Base-by-base conservation (phyloP, 2,113 vertebrate genomes). In the Macquaria ambigua region DNA sequence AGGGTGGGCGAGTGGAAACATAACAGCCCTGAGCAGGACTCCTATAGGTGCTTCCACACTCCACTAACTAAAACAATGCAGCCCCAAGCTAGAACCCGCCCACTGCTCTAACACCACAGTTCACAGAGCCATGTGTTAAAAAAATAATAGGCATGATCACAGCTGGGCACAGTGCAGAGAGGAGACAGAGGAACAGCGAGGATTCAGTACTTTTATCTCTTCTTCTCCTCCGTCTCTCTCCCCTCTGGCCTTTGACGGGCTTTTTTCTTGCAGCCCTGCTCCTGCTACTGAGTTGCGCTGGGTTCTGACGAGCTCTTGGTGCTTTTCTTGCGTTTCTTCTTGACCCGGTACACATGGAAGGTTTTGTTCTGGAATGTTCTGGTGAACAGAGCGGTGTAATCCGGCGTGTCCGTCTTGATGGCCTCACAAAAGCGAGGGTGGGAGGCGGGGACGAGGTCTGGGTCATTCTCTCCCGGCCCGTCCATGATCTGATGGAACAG, bases 281-380 rank as follows among this genome's bases (percentile, higher is more conserved):
- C 58, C 79, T 9, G 61, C 73, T 93, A 90, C 70, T 62, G 91
- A 55, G 83, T 63, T 23, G 14, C 56, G 0, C 67, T 56, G 83
- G 62, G 50, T 74, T 89, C 90, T 15, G 87, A 52, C 1, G 77
- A 81, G 67, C 69, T 77, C 74, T 90, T 94, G 61, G 46, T 8
- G 28, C 73, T 91, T 75, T 95, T 95, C 93, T 93, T 95, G 70
- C 90, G 90, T 53, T 94, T 91, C 90, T 95, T 96, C 86, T 91
- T 95, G 63, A 99, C 94, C 84, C 93, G 96, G 96, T 99, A 99
- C 66, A 99, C 97, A 0, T 98, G 96, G 94, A 99, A 99, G 6
- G 97, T 99, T 94, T 98, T 99, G 94, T 99, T 99, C 80, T 97
- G 96, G 89, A 99, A 99, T 7, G 97, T 97, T 74, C 95, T 95